These are phyloP conservation scores for Hybos culiciformis DNA, from an alignment of 2,888 invertebrate species.

Conservation along the genomic window DNA sequence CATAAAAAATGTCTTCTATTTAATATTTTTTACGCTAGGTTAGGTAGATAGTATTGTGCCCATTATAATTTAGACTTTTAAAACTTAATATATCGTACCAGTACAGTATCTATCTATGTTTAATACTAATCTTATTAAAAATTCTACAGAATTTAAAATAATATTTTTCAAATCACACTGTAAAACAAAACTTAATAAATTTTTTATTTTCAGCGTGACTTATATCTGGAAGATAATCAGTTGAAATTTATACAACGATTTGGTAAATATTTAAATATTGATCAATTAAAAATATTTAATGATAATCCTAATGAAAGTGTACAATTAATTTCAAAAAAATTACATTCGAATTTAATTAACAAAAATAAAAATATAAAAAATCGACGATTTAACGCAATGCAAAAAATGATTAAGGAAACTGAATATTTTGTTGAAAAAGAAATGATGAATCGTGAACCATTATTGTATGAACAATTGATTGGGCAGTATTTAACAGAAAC, in stretches of 20 bases:
- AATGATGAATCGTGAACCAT: constrained; percentile 86
- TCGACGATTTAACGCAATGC: constrained; percentile 67
- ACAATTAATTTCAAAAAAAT: constrained; percentile 47
- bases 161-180: too few relatives aligned
- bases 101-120: too few relatives aligned
- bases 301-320: constrained; percentile 38
- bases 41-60: too few relatives aligned
- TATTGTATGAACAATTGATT: constrained; percentile 77
- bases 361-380: constrained; percentile 52
- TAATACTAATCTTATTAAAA: too few relatives aligned
- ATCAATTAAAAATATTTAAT: constrained; percentile 58
- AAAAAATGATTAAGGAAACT: constrained; percentile 50
- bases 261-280: constrained; percentile 51
- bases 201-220: too few relatives aligned
- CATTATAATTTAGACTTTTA: too few relatives aligned
- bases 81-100: too few relatives aligned
- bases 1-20: too few relatives aligned
- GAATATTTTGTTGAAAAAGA: constrained; percentile 81
- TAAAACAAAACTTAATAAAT: too few relatives aligned
- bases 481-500: constrained; percentile 71
- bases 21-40: too few relatives aligned
- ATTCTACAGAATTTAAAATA: too few relatives aligned
- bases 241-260: constrained; percentile 62
- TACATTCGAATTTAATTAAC: constrained; percentile 42
- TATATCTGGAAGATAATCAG: constrained; percentile 51